Percentiles rank a stretch among this genome's conserved stretches.
Conservation (phyloP, 2,888 invertebrate species). For the Cabera pusaria region DNA sequence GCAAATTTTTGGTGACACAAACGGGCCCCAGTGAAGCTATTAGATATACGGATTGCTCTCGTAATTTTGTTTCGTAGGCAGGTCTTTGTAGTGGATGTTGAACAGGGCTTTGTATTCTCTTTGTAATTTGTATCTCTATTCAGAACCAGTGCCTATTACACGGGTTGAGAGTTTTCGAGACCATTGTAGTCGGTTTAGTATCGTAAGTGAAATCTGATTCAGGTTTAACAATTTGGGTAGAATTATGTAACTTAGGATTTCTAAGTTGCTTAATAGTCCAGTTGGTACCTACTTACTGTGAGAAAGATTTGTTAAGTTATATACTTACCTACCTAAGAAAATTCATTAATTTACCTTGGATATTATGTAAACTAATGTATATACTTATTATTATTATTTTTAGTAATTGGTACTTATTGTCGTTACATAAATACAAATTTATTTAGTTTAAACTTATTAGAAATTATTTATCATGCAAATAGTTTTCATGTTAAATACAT, state of each 20-base stretch:
- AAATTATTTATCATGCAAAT: too few relatives aligned
- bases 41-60: conserved; percentile 73
- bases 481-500: too few relatives aligned
- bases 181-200: conserved; percentile 46
- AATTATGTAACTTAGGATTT: conserved; percentile 23
- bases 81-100: conserved; percentile 64
- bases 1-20: conserved; percentile 78
- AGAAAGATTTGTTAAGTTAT: neutral
- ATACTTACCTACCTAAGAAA: too few relatives aligned
- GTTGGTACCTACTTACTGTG: neutral
- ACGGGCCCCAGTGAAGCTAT: conserved; percentile 63
- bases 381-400: too few relatives aligned
- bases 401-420: too few relatives aligned
- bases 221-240: conserved; percentile 21
- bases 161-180: conserved; percentile 19
- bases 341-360: too few relatives aligned
- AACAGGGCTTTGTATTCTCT: conserved; percentile 57
- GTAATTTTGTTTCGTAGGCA: conserved; percentile 80
- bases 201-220: conserved; percentile 50
- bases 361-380: too few relatives aligned
- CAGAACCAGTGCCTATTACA: conserved; percentile 44
- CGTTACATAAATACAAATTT: too few relatives aligned
- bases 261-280: conserved; percentile 6
- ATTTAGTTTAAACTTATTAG: too few relatives aligned
- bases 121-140: conserved; percentile 63